These are phyloP conservation scores for Pomatorhinus ruficollis DNA, from an alignment of 2,113 vertebrate genomes.

Conservation along the genomic window DNA sequence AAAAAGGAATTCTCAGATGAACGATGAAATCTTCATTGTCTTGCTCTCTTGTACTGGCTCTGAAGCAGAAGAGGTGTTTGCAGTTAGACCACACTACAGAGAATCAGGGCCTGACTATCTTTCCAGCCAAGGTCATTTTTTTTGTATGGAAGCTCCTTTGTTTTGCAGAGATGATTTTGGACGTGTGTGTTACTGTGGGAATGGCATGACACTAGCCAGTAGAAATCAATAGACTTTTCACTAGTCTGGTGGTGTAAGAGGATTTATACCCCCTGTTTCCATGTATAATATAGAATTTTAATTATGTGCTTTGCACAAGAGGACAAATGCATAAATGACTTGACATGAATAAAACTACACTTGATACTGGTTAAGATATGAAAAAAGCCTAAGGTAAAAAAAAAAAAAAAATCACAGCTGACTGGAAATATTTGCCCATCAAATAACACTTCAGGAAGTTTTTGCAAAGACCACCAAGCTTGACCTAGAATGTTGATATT, in stretches of 20 bases:
- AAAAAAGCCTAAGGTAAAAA: neutral
- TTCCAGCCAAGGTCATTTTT: neutral
- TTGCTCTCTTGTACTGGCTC: neutral
- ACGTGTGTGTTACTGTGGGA: neutral
- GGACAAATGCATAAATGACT: neutral
- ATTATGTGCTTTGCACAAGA: neutral
- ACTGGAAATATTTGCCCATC: neutral
- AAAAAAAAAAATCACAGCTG: neutral
- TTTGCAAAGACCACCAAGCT: neutral
- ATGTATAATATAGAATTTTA: neutral
- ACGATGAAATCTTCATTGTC: accelerated
- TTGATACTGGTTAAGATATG: neutral
- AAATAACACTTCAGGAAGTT: neutral
- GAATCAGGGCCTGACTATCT: neutral
- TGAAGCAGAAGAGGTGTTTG: neutral
- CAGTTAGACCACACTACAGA: neutral
- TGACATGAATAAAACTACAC: neutral
- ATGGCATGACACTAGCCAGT: neutral
- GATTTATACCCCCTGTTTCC: neutral
- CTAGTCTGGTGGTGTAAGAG: neutral
- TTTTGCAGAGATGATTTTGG: neutral
- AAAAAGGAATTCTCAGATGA: neutral
- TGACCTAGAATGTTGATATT: neutral
- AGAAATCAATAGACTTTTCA: neutral
- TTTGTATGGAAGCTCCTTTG: neutral